A percentile compares a stretch with the other conserved stretches of the same genome.
phyloP scores from a whole-genome alignment of 1,140 invertebrate genomes.

The Diorhabda carinulata region DNA sequence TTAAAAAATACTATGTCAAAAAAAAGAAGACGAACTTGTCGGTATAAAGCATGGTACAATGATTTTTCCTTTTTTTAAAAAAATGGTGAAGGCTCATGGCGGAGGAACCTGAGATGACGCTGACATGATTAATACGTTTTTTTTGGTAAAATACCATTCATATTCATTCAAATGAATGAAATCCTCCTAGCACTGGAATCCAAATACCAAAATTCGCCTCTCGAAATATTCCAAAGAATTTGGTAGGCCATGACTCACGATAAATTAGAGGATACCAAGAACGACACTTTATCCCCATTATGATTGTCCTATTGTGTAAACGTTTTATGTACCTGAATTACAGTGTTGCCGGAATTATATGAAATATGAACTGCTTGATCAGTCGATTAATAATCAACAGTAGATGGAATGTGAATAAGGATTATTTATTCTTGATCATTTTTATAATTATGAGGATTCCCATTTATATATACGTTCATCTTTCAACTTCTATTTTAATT shows the following conservation, averaged over 20 bases:
- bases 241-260: constrained; percentile 10
- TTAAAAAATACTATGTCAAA: too few species aligned
- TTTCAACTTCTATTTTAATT: too few species aligned
- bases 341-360: not conserved
- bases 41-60: too few species aligned
- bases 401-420: too few species aligned
- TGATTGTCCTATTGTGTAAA: constrained; percentile 4
- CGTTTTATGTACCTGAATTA: constrained; percentile 6
- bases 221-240: constrained; percentile 8
- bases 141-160: not conserved
- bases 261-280: constrained; percentile 12
- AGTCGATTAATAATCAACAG: too few species aligned
- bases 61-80: not conserved
- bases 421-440: too few species aligned
- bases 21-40: too few species aligned
- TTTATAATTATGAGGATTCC: too few species aligned
- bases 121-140: constrained; percentile 22
- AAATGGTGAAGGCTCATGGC: not conserved
- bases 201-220: constrained; percentile 1
- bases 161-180: not conserved
- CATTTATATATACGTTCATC: too few species aligned
- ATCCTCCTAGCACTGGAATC: not conserved
- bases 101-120: not conserved
- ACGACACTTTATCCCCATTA: constrained; percentile 10
- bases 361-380: too few species aligned